Evolutionary conservation across 2,113 vertebrate genomes (phyloP).

Genomic region (Dicerorhinus sumatrensis): DNA sequence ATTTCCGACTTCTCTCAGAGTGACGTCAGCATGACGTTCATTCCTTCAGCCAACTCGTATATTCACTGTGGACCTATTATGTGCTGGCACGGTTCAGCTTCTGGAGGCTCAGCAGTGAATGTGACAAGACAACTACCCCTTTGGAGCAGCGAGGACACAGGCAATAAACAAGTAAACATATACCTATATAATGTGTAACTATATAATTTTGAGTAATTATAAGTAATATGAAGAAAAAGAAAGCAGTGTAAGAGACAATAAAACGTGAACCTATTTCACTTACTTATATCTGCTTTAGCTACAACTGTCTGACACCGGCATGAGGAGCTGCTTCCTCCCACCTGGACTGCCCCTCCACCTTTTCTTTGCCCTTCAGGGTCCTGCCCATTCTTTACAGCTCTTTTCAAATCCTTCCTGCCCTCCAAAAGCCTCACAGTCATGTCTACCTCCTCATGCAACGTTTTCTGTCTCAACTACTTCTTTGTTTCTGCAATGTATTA

Average conservation of each 20-base stretch:
- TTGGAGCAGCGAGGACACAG: background rate
- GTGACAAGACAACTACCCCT: background rate
- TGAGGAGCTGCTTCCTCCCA: too few relatives aligned
- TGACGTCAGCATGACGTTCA: background rate
- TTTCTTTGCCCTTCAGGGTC: background rate
- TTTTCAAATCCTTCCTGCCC: background rate
- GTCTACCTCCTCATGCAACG: background rate
- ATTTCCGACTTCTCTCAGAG: background rate
- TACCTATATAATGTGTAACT: background rate
- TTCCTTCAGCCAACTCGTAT: background rate
- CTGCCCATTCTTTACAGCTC: background rate
- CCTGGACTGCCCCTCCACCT: background rate
- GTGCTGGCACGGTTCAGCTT: background rate
- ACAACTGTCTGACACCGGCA: accelerated
- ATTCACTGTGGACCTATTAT: background rate
- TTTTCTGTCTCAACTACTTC: background rate
- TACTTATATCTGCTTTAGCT: background rate
- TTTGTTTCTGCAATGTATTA: background rate
- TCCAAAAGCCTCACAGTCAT: background rate
- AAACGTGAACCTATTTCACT: background rate
- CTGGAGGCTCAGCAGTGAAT: background rate
- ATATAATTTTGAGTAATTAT: background rate
- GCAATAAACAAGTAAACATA: background rate
- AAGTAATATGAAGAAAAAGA: background rate
- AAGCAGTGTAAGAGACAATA: background rate